Percentiles rank a stretch among this genome's conserved stretches.
phyloP scores from a whole-genome alignment of 2,113 vertebrate genomes.

The Notarius quadriscutis region DNA sequence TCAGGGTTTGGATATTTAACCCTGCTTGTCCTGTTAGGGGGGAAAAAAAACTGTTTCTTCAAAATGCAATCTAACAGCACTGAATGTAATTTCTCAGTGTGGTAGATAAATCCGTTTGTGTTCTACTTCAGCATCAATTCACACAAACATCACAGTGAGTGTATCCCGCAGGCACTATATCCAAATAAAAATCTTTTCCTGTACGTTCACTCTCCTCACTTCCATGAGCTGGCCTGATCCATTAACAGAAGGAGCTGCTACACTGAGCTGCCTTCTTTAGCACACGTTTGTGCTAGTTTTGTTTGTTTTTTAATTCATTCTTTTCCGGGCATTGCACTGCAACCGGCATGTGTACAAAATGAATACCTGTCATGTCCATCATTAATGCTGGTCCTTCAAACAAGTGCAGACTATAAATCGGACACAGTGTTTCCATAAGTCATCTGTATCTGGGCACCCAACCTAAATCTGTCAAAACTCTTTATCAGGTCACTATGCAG shows the following conservation, averaged over 20 bases:
- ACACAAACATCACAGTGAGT: not conserved
- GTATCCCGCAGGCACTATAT: not conserved
- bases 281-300: not conserved
- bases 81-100: not conserved
- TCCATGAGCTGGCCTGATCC: not conserved
- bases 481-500: not conserved
- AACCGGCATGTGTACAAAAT: not conserved
- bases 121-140: constrained; percentile 3
- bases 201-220: constrained; percentile 2
- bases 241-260: not conserved
- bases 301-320: not conserved
- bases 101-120: not conserved
- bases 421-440: not conserved
- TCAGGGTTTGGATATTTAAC: not conserved
- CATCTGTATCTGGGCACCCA: not conserved
- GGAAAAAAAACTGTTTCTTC: not conserved
- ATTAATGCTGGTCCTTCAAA: not conserved
- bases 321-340: not conserved
- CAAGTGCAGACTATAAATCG: not conserved
- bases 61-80: not conserved
- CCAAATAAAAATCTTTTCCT: not conserved
- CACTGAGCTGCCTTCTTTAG: not conserved
- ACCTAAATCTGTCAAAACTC: not conserved
- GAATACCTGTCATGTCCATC: not conserved
- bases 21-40: not conserved